Percentiles rank a stretch among this genome's conserved stretches.
Evolutionary conservation across 2,113 vertebrate genomes (phyloP).

Genomic region (Naja naja): DNA sequence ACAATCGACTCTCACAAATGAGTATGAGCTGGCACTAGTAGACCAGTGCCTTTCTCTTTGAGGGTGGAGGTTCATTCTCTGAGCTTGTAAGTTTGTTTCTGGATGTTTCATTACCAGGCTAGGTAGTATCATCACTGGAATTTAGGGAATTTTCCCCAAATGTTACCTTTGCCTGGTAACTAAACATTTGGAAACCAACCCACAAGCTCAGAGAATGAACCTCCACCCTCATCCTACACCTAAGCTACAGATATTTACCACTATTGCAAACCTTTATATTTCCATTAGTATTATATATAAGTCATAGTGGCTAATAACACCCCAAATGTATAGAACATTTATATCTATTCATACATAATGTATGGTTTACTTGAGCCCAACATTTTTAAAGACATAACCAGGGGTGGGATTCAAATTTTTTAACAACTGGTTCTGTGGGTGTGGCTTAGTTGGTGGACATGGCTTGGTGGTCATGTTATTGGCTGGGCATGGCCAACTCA

Average conservation of each 20-base stretch:
- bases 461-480: too few relatives aligned
- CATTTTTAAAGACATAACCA: background rate
- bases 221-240: background rate
- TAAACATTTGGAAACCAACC: background rate
- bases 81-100: background rate
- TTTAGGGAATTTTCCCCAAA: background rate
- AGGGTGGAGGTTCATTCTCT: background rate
- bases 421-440: too few relatives aligned
- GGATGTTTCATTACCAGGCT: background rate
- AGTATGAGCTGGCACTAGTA: background rate
- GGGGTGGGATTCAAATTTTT: too few relatives aligned
- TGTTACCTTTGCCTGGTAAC: background rate
- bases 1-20: background rate
- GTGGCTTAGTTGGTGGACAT: too few relatives aligned
- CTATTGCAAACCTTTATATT: background rate
- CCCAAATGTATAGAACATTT: background rate
- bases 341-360: background rate
- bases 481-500: too few relatives aligned
- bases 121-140: background rate
- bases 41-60: background rate
- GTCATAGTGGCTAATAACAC: background rate
- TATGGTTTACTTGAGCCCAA: background rate
- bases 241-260: background rate
- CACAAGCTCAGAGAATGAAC: background rate
- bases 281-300: background rate